Evolutionary conservation across 2,113 vertebrate species (phyloP).

Genomic region (Dermatemys mawii): DNA sequence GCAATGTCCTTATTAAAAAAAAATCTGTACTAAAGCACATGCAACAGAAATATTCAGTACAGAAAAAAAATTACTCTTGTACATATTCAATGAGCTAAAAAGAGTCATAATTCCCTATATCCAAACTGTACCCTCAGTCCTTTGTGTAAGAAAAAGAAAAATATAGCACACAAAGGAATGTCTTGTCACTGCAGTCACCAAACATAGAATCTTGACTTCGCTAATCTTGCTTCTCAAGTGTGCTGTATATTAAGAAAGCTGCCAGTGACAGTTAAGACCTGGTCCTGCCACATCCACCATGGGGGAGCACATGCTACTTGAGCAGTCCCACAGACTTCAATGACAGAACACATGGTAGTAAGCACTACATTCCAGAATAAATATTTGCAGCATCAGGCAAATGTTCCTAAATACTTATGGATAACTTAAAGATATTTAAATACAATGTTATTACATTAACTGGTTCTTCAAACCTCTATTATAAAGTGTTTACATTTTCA

Average conservation of each 20-base stretch:
- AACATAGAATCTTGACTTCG: not conserved
- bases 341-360: not conserved
- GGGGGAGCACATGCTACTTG: not conserved
- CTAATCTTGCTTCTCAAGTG: not conserved
- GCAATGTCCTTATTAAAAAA: not conserved
- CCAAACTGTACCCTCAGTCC: slow-evolving; percentile 5
- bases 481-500: not conserved
- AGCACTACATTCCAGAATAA: not conserved
- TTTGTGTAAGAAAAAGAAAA: slow-evolving; percentile 11
- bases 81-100: slow-evolving; percentile 30
- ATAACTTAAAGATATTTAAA: not conserved
- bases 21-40: slow-evolving; percentile 9
- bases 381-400: not conserved
- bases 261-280: not conserved
- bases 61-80: slow-evolving; percentile 5
- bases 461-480: not conserved
- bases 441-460: not conserved
- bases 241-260: not conserved
- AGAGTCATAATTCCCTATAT: slow-evolving; percentile 28
- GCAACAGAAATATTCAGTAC: slow-evolving; percentile 3
- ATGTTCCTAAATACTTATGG: not conserved
- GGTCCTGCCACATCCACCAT: not conserved
- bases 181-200: slow-evolving; percentile 35
- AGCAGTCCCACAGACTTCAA: not conserved
- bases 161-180: slow-evolving; percentile 12